Base-by-base conservation (phyloP, 2,797 vertebrate species). In the Chromis chromis region DNA sequence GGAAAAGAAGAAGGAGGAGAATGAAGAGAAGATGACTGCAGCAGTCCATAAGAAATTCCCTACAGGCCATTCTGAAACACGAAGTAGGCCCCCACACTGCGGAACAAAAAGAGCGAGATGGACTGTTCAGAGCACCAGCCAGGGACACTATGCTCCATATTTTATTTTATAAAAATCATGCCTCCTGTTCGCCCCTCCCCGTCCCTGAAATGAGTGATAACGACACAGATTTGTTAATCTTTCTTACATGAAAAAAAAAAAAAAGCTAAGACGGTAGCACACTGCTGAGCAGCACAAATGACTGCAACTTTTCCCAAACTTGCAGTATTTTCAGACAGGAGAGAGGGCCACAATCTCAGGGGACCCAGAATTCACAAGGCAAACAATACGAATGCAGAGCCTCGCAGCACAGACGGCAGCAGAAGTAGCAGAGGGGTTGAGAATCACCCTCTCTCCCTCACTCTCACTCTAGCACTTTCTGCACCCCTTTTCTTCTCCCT, bases 201-300 rank as follows among this genome's bases (percentile, higher is more conserved):
- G 46, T 65, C 60, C 44, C 75, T 66, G 46, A 70, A 86, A 76
- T 65, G 31, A 83, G 65, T 75, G 74, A 86, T 78, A 89, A 88
- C 21, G 24, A 84, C 82, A 78, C 74, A 83, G 71, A 83, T 88
- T 82, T 84, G 76, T 74, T 84, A 77, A 89, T 89, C 71, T 88
- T 74, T 70, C 74, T 81, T 65, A 67, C 65, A 71, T 42, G 67
- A 53, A 69, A 11, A 36, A 31, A 31, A 31, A 31, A 31, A 10
- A 33, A 44, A 44, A 82, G 61, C 81, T 76, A 68, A 76, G 53
- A 67, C 66, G 84, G 66, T 66, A 77, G 81, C 69, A 68, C 74
- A 81, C 21, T 84, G 91, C 90, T 88, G 89, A 86, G 77, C 78
- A 78, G 83, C 85, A 85, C 73, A 89, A 90, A 87, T n/a, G 44